A percentile compares a stretch with the other conserved stretches of the same genome.
These are phyloP conservation scores for Ellobium chinense DNA, from an alignment of 2,888 invertebrate genomes.

Conservation along the genomic window DNA sequence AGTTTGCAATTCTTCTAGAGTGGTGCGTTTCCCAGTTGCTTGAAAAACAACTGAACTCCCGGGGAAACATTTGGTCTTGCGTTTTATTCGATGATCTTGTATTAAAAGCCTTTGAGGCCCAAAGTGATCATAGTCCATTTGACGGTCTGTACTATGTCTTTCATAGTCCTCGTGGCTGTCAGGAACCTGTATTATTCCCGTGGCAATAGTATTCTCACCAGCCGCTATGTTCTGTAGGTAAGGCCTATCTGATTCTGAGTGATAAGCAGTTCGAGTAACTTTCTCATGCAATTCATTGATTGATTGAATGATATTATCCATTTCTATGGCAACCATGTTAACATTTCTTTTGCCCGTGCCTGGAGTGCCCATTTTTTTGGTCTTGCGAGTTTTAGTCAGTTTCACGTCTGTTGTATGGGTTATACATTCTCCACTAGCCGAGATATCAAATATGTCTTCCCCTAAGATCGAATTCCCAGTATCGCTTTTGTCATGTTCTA, in stretches of 20 bases:
- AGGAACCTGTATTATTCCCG: not conserved
- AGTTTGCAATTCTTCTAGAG: conserved; percentile 13
- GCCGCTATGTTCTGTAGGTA: too few relatives aligned
- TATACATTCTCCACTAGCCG: too few relatives aligned
- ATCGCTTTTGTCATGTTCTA: conserved; percentile 9
- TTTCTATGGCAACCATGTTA: not conserved
- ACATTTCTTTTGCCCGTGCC: conserved; percentile 32
- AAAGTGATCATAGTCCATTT: conserved; percentile 6
- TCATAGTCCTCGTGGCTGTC: not conserved
- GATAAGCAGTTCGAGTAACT: conserved; percentile 35
- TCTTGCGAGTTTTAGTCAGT: conserved; percentile 26
- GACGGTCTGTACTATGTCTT: not conserved
- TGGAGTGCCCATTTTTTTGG: conserved; percentile 41
- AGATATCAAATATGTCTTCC: too few relatives aligned
- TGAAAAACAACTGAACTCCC: conserved; percentile 15
- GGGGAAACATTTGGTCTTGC: conserved; percentile 38
- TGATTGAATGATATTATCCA: conserved; percentile 21
- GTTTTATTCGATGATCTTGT: too few relatives aligned
- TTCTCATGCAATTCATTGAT: conserved; percentile 41
- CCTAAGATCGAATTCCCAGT: too few relatives aligned
- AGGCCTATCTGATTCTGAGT: conserved; percentile 8
- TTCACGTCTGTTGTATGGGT: too few relatives aligned
- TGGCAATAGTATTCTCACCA: not conserved
- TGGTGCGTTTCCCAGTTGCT: conserved; percentile 7
- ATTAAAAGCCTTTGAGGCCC: not conserved